A percentile compares a stretch with the other conserved stretches of the same genome.
Evolutionary conservation across 2,888 invertebrate genomes (phyloP).

Genomic region (Luffia ferchaultella): DNA sequence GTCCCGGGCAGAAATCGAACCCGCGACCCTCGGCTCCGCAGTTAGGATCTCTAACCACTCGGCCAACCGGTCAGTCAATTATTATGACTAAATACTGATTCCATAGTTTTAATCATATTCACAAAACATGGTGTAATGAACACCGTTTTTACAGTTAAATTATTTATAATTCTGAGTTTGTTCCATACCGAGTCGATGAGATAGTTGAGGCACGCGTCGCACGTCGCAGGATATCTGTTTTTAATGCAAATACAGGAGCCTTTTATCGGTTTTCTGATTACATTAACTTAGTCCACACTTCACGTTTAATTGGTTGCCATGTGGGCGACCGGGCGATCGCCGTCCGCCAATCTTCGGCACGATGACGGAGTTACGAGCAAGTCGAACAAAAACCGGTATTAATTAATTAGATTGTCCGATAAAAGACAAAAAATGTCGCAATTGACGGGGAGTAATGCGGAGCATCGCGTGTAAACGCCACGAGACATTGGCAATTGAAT

Average conservation of each 20-base stretch:
- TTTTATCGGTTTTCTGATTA: conserved; percentile 47
- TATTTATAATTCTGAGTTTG: no score
- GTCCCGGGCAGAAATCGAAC: no score
- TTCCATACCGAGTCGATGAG: no score
- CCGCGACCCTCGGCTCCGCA: no score
- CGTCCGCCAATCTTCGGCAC: conserved; percentile 31
- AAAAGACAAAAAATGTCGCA: conserved; percentile 13
- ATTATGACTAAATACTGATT: no score
- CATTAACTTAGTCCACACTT: conserved; percentile 22
- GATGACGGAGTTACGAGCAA: conserved; percentile 48
- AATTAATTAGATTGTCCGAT: conserved; percentile 57
- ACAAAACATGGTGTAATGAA: no score
- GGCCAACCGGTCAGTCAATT: no score
- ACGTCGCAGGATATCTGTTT: conserved; percentile 31
- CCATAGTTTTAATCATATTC: no score
- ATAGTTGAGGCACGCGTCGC: neutral
- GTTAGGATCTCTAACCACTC: no score
- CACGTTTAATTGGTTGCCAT: conserved; percentile 46
- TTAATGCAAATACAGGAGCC: conserved; percentile 53
- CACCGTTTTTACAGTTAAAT: no score
- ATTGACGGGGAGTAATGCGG: neutral
- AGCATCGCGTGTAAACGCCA: neutral
- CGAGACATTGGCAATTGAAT: no score
- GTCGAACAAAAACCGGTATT: conserved; percentile 51
- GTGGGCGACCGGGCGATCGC: conserved; percentile 39